Conservation (phyloP, 2,797 vertebrate species). For the Vireo griseus region DNA sequence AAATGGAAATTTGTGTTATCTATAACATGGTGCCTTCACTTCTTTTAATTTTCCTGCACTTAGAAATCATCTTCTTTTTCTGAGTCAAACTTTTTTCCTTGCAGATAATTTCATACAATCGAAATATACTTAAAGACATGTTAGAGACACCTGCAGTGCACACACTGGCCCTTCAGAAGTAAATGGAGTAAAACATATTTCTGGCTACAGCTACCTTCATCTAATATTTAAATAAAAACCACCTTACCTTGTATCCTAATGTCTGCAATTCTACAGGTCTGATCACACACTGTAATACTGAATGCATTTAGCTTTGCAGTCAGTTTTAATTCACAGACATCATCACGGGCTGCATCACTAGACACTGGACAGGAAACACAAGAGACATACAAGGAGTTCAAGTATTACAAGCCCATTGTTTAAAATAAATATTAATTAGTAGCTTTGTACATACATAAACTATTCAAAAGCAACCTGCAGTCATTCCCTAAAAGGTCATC, state of each 20-base stretch:
- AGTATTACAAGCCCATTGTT: background rate
- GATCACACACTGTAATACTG: constrained; percentile 86
- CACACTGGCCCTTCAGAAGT: background rate
- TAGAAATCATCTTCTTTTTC: background rate
- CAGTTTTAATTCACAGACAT: constrained; percentile 83
- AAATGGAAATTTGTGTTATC: background rate
- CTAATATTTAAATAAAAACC: background rate
- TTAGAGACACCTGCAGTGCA: background rate
- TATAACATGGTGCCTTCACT: background rate
- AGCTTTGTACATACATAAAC: background rate
- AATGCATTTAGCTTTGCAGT: constrained; percentile 85
- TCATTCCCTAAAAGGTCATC: background rate
- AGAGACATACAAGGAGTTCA: background rate
- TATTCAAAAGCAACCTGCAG: background rate
- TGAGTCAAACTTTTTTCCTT: background rate
- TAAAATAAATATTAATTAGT: background rate
- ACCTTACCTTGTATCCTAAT: constrained; percentile 88
- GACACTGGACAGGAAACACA: constrained; percentile 64
- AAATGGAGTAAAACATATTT: background rate
- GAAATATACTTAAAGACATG: background rate
- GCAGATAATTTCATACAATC: background rate
- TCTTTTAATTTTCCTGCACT: background rate
- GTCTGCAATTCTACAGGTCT: constrained; percentile 84
- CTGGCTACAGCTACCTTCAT: background rate
- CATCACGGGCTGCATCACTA: constrained; percentile 34